Percentiles rank a stretch among this genome's conserved stretches.
phyloP scores from a whole-genome alignment of 2,797 vertebrate genomes.

The Heteromormyrus szaboi region DNA sequence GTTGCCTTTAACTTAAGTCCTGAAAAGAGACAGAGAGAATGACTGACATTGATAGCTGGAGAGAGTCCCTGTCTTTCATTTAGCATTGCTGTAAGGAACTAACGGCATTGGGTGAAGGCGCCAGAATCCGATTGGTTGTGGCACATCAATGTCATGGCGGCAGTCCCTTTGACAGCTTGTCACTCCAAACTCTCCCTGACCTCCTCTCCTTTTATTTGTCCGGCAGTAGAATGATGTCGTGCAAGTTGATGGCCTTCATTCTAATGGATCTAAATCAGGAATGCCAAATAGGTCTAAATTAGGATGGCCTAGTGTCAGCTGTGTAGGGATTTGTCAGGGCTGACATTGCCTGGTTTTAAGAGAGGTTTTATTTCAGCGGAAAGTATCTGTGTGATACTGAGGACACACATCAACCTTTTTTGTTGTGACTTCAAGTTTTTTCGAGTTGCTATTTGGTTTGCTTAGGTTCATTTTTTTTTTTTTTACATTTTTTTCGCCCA shows the following conservation, averaged over 20 bases:
- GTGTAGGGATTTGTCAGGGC: background rate
- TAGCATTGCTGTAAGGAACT: slow-evolving; percentile 41
- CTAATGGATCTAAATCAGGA: slow-evolving; percentile 33
- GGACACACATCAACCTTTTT: background rate
- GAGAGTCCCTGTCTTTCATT: background rate
- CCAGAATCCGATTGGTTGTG: slow-evolving; percentile 40
- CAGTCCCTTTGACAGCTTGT: slow-evolving; percentile 43
- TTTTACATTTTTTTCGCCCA: background rate
- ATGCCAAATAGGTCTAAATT: slow-evolving; percentile 28
- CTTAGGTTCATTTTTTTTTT: background rate
- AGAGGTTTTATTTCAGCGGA: background rate
- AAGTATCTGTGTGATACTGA: background rate
- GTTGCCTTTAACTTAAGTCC: slow-evolving; percentile 1
- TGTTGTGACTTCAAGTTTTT: background rate
- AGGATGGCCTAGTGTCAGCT: background rate
- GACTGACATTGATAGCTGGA: background rate
- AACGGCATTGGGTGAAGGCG: slow-evolving; percentile 43
- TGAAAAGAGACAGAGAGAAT: slow-evolving; percentile 22
- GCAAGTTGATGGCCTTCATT: slow-evolving; percentile 45
- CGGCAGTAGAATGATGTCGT: slow-evolving; percentile 40
- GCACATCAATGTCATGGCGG: slow-evolving; percentile 42
- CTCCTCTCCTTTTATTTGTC: slow-evolving; percentile 30
- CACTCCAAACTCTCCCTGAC: slow-evolving; percentile 36
- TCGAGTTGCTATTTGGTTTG: background rate
- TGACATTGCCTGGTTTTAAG: slow-evolving; percentile 6